Evolutionary conservation across 2,113 vertebrate species (phyloP), one percentile per base, ranked within the genome.

Genomic region (Canis aureus): DNA sequence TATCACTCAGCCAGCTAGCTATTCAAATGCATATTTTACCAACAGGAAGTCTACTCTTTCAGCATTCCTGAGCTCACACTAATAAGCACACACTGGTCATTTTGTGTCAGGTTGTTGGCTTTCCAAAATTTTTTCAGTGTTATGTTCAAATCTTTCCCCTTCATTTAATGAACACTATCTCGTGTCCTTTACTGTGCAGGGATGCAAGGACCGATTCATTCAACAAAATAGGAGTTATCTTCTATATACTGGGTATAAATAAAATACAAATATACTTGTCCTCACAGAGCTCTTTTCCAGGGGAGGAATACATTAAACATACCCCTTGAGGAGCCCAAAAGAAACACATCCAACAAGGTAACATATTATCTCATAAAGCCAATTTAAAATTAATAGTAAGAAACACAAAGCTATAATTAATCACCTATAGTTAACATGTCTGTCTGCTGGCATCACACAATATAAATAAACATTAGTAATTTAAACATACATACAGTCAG

Each of bases 101-200:
- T 82, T 12, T 64, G 20, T n/a, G 4, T 25, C 51, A 95, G 11
- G 49, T 11, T 87, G 27, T 4, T 69, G 59, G 79, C 84, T 23
- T 89, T 85, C 25, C 83, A 83, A 95, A 73, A 73, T 22, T n/a
- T 82, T 94, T 79, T 69, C 79, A 35, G 35, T 80, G 29, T 32
- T 49, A 53, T 32, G 57, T 23, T 86, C 64, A 49, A 53, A 92
- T 85, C 55, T 96, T 64, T 60, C 59, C 82, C 82, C 11, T 91
- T 78, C 60, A 94, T 73, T 85, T 73, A 67, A 85, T 49, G 55
- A 91, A 82, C 55, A 51, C 4, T 85, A 89, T 80, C 35, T 89
- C 67, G 11, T 1, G 12, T 53, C 51, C 80, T 76, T 5, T 74
- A 79, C 2, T 35, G 22, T 20, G 9, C 73, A 71, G 27, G 25